Conservation (phyloP, 2,888 invertebrate genomes). For the Oeneis ivallda region DNA sequence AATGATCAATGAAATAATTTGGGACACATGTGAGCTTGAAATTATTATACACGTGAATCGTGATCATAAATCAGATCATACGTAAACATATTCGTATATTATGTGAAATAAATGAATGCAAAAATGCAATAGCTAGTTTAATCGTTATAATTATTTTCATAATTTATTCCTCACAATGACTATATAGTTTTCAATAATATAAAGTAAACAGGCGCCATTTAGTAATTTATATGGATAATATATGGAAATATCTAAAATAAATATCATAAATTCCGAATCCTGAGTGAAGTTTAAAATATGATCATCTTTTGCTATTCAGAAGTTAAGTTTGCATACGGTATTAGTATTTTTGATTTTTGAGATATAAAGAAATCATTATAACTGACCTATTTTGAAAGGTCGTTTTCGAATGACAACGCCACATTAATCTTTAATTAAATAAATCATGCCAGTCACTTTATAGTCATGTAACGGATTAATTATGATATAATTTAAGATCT, state of each 20-base stretch:
- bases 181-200: neutral
- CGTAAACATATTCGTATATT: too few species aligned
- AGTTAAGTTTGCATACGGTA: neutral
- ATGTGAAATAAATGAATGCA: neutral
- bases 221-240: too few species aligned
- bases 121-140: neutral
- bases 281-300: too few species aligned
- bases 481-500: slow-evolving; percentile 3
- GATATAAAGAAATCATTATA: neutral
- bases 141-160: neutral
- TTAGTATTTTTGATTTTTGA: neutral
- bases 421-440: slow-evolving; percentile 15
- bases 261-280: too few species aligned
- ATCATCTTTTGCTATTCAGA: too few species aligned
- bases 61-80: slow-evolving; percentile 27
- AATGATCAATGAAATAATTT: slow-evolving; percentile 41
- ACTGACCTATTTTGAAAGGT: slow-evolving; percentile 9
- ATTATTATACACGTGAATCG: slow-evolving; percentile 21
- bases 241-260: neutral
- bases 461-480: neutral
- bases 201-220: neutral
- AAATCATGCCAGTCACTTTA: slow-evolving; percentile 4
- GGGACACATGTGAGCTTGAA: slow-evolving; percentile 32
- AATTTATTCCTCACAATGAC: neutral
- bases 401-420: neutral